Evolutionary conservation across 2,888 invertebrate genomes (phyloP).

Genomic region (Drosophila testacea): DNA sequence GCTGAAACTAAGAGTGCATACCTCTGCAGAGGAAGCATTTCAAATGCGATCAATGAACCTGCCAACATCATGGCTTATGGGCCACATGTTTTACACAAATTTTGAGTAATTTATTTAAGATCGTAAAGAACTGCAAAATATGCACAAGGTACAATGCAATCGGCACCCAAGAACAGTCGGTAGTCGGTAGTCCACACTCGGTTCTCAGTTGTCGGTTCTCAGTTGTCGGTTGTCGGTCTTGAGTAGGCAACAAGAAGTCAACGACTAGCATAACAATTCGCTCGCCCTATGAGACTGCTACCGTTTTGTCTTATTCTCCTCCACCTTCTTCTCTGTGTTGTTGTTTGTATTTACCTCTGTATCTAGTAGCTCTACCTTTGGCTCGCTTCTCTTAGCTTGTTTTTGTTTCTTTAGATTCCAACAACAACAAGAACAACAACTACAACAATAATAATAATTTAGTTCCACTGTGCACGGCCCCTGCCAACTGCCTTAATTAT

Average conservation of each 20-base stretch:
- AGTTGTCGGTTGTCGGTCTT: not conserved
- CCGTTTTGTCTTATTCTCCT: constrained; percentile 56
- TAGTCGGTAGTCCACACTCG: constrained; percentile 11
- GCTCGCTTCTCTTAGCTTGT: constrained; percentile 29
- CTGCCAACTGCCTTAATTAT: constrained; percentile 70
- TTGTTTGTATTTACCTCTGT: constrained; percentile 18
- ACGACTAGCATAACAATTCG: constrained; percentile 81
- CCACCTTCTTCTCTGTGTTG: constrained; percentile 11
- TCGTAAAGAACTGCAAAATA: constrained; percentile 75
- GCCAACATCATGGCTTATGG: constrained; percentile 40
- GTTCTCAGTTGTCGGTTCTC: not conserved
- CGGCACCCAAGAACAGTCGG: constrained; percentile 6
- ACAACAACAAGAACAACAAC: constrained; percentile 46
- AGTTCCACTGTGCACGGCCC: constrained; percentile 74
- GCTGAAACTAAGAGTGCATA: not conserved
- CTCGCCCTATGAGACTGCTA: constrained; percentile 79
- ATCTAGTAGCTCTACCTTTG: constrained; percentile 8
- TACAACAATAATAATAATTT: constrained; percentile 63
- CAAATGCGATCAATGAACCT: constrained; percentile 80
- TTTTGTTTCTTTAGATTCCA: constrained; percentile 28
- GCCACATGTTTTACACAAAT: constrained; percentile 57
- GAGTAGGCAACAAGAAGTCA: constrained; percentile 54
- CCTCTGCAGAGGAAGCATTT: constrained; percentile 50
- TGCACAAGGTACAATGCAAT: constrained; percentile 50
- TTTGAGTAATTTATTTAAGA: constrained; percentile 77